Evolutionary conservation across 2,888 invertebrate genomes (phyloP), one percentile per base, ranked within the genome.

Genomic region (Scaptomyza cyrtandrae): DNA sequence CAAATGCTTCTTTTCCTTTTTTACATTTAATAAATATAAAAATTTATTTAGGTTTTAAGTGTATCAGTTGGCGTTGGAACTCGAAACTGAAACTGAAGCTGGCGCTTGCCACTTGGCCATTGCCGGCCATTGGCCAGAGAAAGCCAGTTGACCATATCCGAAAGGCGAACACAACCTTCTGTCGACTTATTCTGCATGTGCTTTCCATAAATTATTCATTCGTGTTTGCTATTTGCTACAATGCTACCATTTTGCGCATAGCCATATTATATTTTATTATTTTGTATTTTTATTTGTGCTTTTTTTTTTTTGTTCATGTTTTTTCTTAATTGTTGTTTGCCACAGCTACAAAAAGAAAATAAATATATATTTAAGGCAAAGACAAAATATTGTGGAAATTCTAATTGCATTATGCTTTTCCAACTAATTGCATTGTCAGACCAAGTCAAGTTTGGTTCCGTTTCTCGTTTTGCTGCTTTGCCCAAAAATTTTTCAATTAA

Each of bases 161-260:
- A 31, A 37, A 54, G 54, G 43, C 66, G 54, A 44, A 56, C 57
- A 43, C 10, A 63, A 68, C 41, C 65, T 50, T 70, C 77, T 67
- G 71, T 71, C 64, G 74, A 71, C 67, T 77, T 74, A 71, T 74
- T 54, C 71, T 58, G 64, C 76, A 71, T 78, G 71, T 71, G 71
- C 64, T 74, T 64, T 41, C 78, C 70, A 83, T 80, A 86, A 83
- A 80, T 86, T 75, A 71, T 84, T 67, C 81, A 86, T 83, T 84
- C 70, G 52, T 67, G 48, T 65, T 81, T 75, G 79, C 69, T 55
- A 48, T 80, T 58, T 61, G 72, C 59, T 49, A 33, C 31, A 41
- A 41, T 16, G 50, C 56, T 62, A 33, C 46, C 55, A 57, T 58
- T 66, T 66, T 62, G 29, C 63, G 63, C 62, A 63, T 39, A 45